Base-by-base conservation (phyloP, 2,888 invertebrate species). In the Tetramorium bicarinatum region DNA sequence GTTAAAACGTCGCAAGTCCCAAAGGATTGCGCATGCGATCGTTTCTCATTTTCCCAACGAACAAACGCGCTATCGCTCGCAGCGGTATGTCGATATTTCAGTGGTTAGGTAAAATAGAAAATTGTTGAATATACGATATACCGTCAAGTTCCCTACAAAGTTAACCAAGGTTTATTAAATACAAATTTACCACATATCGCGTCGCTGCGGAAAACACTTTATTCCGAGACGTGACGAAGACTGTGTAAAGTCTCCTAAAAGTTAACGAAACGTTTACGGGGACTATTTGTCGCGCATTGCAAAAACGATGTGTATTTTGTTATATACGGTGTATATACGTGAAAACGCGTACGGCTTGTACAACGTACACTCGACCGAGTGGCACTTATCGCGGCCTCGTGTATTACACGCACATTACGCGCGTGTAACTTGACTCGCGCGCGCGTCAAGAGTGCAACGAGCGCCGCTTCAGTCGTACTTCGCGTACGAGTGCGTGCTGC, bases 331-430 rank as follows among this genome's bases (percentile, higher is more conserved):
- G 18, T 62, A 61, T 61, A 66, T 66, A 66, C 18, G 66, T 29
- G 66, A 67, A 83, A 83, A 84, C 79, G 66, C 66, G 67, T 83
- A 84, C 79, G 83, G 86, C 75, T 64, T 74, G 80, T 72, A 85
- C 79, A 74, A 79, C 47, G 74, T 62, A 59, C 56, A 74, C 84
- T 85, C 85, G 62, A 67, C 75, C 84, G 84, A 74, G 54, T 79
- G 87, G 89, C 62, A 87, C 88, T 89, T 84, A 87, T 86, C 88
- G 66, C 74, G 83, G 83, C 84, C 86, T 81, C 83, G 85, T 90
- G 90, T 90, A 90, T 85, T 91, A 90, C 91, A 89, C 85, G 85
- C 67, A 79, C 87, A 83, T 89, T 91, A 90, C 91, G 91, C 86
- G 89, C 84, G 91, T 85, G 86, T 87, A 91, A 89, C 90, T 89